Conservation (phyloP, 1,140 invertebrate genomes). For the Drosophila novamexicana region DNA sequence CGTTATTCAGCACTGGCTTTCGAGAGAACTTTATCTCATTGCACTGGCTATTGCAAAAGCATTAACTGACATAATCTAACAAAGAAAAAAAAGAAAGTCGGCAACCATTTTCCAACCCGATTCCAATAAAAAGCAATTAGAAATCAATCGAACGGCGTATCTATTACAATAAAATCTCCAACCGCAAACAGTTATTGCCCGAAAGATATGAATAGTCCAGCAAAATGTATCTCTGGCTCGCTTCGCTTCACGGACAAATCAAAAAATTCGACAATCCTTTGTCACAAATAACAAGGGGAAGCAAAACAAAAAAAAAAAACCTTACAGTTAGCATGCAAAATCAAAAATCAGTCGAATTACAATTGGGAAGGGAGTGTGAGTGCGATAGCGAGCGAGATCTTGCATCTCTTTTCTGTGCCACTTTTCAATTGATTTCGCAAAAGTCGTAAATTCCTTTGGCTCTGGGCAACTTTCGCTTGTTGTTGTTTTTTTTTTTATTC, state of each 20-base stretch:
- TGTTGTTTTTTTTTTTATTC: constrained; percentile 35
- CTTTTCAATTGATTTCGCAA: constrained; percentile 74
- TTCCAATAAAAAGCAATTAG: constrained; percentile 69
- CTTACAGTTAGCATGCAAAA: constrained; percentile 20
- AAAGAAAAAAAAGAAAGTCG: background rate
- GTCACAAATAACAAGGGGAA: constrained; percentile 30
- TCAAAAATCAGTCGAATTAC: constrained; percentile 18
- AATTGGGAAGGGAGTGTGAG: background rate
- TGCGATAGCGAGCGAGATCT: constrained; percentile 5
- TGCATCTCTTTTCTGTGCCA: constrained; percentile 50
- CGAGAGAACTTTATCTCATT: background rate
- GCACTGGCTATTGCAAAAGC: background rate
- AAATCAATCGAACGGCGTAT: constrained; percentile 56
- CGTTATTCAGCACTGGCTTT: background rate
- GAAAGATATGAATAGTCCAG: background rate
- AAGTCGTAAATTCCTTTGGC: constrained; percentile 78
- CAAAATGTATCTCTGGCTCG: background rate
- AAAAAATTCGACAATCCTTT: constrained; percentile 48
- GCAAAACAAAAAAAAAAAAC: constrained; percentile 30
- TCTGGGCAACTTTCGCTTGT: constrained; percentile 62
- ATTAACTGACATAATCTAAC: background rate
- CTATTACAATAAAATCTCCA: constrained; percentile 34
- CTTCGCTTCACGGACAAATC: constrained; percentile 51
- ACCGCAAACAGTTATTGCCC: constrained; percentile 40
- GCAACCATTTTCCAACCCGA: constrained; percentile 12